Conservation (phyloP, 2,888 invertebrate species). For the Ariolimax columbianus region DNA sequence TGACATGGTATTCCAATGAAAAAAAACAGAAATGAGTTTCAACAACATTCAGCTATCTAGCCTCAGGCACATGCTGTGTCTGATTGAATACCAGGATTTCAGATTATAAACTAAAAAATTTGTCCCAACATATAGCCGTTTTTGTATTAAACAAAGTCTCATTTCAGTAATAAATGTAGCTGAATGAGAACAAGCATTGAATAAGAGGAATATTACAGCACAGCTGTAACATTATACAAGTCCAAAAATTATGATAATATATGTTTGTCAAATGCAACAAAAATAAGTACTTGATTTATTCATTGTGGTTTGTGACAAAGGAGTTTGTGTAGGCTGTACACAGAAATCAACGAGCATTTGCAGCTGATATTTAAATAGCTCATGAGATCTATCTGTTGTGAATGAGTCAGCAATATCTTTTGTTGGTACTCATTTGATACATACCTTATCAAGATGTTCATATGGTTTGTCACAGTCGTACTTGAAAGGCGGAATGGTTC, state of each 20-base stretch:
- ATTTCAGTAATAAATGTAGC: too few relatives aligned
- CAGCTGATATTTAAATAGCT: neutral
- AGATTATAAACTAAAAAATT: too few relatives aligned
- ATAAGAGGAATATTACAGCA: too few relatives aligned
- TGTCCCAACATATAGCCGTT: too few relatives aligned
- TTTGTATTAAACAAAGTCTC: too few relatives aligned
- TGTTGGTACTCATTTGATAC: neutral
- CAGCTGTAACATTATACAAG: too few relatives aligned
- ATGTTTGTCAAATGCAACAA: neutral
- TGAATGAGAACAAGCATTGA: too few relatives aligned
- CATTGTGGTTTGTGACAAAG: neutral
- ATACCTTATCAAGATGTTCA: slow-evolving; percentile 74
- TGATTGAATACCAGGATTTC: too few relatives aligned
- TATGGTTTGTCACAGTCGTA: slow-evolving; percentile 78
- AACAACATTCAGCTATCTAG: too few relatives aligned
- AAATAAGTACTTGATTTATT: neutral
- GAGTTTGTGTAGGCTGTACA: neutral
- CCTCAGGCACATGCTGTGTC: too few relatives aligned
- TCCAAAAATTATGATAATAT: neutral
- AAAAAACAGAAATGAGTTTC: too few relatives aligned
- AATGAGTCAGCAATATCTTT: neutral
- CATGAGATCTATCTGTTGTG: neutral
- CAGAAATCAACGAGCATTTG: neutral
- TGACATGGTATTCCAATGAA: too few relatives aligned
- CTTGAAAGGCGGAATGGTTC: slow-evolving; percentile 80